Conservation (phyloP, 2,797 vertebrate species). For the Danionella dracula region DNA sequence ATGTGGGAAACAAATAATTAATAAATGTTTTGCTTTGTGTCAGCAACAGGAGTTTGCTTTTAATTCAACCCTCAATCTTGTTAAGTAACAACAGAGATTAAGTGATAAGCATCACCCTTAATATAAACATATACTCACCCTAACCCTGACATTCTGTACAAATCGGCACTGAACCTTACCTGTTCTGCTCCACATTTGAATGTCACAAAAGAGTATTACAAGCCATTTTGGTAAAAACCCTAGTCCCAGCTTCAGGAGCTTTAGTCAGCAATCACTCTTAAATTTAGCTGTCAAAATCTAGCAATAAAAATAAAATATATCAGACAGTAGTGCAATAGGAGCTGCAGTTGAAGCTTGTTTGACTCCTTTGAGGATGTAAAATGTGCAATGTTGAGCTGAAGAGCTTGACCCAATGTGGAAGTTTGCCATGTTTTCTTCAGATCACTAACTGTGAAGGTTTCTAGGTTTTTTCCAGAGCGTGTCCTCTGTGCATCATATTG, state of each 20-base stretch:
- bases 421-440: conserved; percentile 39
- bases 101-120: neutral
- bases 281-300: conserved; percentile 36
- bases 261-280: conserved; percentile 28
- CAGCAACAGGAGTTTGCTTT: too few species aligned
- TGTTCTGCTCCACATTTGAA: neutral
- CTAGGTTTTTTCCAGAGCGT: conserved; percentile 29
- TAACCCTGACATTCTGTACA: neutral
- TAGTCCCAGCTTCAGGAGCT: conserved; percentile 29
- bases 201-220: conserved; percentile 26
- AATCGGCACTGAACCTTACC: conserved; percentile 3
- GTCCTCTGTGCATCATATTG: conserved; percentile 29
- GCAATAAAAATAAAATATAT: conserved; percentile 49
- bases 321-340: conserved; percentile 41
- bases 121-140: neutral
- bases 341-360: conserved; percentile 9
- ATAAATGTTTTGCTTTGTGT: too few species aligned
- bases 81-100: too few species aligned
- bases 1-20: too few species aligned
- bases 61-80: too few species aligned
- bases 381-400: conserved; percentile 29
- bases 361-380: conserved; percentile 18
- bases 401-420: conserved; percentile 40
- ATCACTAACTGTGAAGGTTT: conserved; percentile 43
- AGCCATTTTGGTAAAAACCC: conserved; percentile 30